A percentile compares a stretch with the other conserved stretches of the same genome.
Evolutionary conservation across 2,113 vertebrate genomes (phyloP).

Genomic region (Anarrhichthys ocellatus): DNA sequence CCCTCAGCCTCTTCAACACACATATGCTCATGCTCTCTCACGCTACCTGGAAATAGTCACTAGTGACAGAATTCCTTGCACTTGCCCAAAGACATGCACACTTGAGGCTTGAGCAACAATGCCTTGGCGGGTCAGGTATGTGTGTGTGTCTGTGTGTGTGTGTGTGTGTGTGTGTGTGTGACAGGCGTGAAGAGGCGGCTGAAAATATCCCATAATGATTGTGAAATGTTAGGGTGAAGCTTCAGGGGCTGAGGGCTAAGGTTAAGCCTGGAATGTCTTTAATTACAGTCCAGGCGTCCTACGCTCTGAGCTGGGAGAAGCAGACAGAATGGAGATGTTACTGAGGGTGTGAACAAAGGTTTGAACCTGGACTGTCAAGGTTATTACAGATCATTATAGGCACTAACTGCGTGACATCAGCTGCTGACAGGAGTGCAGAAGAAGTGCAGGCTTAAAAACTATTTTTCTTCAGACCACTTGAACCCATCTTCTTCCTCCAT

Average conservation of each 20-base stretch:
- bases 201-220: slow-evolving; percentile 74
- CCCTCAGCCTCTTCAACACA: slow-evolving; percentile 3
- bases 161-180: slow-evolving; percentile 19
- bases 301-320: slow-evolving; percentile 33
- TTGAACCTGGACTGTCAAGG: slow-evolving; percentile 40
- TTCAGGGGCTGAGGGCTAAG: slow-evolving; percentile 68
- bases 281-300: slow-evolving; percentile 76
- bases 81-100: slow-evolving; percentile 31
- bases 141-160: background rate
- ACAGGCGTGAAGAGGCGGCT: slow-evolving; percentile 63
- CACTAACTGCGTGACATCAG: slow-evolving; percentile 18
- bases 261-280: slow-evolving; percentile 82
- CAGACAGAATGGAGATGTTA: slow-evolving; percentile 46
- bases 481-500: background rate
- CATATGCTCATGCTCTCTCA: slow-evolving; percentile 11
- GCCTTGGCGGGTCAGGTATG: slow-evolving; percentile 22
- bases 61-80: slow-evolving; percentile 14
- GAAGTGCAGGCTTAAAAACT: background rate
- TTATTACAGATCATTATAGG: slow-evolving; percentile 21
- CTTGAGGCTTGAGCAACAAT: slow-evolving; percentile 35
- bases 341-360: slow-evolving; percentile 57
- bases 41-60: background rate
- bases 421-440: background rate
- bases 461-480: background rate
- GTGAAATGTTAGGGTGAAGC: slow-evolving; percentile 69